These are phyloP conservation scores for Prietella phreatophila DNA, from an alignment of 2,113 vertebrate genomes.

Conservation along the genomic window DNA sequence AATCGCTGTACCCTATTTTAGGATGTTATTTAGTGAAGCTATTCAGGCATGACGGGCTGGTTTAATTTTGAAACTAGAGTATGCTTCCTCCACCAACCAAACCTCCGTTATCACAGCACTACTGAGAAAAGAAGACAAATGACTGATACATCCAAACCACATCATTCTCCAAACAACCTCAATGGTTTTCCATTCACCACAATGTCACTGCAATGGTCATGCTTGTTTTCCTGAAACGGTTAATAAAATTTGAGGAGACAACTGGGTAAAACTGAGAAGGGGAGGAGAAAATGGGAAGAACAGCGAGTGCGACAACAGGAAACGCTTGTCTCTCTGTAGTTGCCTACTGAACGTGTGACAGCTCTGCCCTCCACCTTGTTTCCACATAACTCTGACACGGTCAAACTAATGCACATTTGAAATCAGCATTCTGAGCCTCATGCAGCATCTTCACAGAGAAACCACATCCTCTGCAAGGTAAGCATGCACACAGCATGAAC, in stretches of 20 bases:
- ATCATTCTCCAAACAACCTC: neutral
- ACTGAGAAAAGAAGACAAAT: neutral
- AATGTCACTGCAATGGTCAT: neutral
- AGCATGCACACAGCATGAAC: neutral
- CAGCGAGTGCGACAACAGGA: constrained; percentile 16
- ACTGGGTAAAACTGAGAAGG: neutral
- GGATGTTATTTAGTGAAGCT: neutral
- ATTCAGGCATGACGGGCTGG: neutral
- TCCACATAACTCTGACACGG: neutral
- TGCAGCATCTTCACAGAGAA: neutral
- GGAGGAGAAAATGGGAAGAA: constrained; percentile 22
- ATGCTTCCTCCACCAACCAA: neutral
- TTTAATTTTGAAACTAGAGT: neutral
- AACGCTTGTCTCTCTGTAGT: constrained; percentile 17
- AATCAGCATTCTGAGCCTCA: neutral
- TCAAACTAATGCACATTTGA: neutral
- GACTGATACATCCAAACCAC: neutral
- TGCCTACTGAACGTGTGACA: constrained; percentile 2
- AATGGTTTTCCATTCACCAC: neutral
- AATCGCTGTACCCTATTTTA: neutral
- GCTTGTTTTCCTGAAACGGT: neutral
- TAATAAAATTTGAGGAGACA: neutral
- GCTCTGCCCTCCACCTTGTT: neutral
- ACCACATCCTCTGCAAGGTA: constrained; percentile 4
- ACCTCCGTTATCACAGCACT: neutral